Percentiles rank a stretch among this genome's conserved stretches.
phyloP scores from a whole-genome alignment of 1,140 invertebrate genomes.

The Metopolophium dirhodum region DNA sequence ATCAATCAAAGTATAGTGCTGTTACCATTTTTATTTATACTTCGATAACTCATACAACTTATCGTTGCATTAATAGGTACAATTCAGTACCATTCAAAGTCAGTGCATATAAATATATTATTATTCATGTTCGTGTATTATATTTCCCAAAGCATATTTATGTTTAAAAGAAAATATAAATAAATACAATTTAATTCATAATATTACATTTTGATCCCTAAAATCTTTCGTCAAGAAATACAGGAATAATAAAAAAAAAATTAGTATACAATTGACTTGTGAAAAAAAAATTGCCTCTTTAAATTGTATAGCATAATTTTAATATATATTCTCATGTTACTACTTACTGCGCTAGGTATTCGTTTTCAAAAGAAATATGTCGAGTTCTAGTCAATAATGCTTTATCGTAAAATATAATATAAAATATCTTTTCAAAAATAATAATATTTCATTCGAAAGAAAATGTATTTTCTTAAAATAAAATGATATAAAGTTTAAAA shows the following conservation, averaged over 20 bases:
- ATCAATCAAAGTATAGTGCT: background rate
- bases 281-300: constrained; percentile 5
- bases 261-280: background rate
- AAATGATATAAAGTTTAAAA: constrained; percentile 4
- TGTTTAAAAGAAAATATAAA: background rate
- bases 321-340: background rate
- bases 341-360: background rate
- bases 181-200: background rate
- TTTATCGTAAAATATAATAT: background rate
- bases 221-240: background rate
- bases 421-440: background rate
- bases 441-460: constrained; percentile 5
- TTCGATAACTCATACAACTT: background rate
- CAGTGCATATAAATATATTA: background rate
- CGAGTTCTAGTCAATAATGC: background rate
- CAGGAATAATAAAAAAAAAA: constrained; percentile 12
- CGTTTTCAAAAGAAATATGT: background rate
- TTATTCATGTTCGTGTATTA: background rate
- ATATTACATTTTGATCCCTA: background rate
- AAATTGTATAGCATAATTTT: background rate
- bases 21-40: background rate
- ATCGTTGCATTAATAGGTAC: background rate
- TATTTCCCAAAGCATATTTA: background rate
- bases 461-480: background rate
- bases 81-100: background rate